Conservation (phyloP, 2,888 invertebrate genomes). For the Pediacus dermestoides region DNA sequence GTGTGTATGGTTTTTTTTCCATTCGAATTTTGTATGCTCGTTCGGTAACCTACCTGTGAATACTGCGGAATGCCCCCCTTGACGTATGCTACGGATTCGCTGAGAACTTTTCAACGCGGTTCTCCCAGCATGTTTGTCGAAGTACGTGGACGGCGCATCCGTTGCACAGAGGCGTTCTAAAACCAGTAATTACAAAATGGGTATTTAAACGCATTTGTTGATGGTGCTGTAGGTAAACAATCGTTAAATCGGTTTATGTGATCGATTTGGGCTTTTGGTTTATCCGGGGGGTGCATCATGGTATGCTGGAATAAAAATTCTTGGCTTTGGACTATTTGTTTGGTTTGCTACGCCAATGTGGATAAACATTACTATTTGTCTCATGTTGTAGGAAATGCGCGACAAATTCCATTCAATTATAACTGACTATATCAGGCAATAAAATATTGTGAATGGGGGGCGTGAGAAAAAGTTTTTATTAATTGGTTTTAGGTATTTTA, state of each 20-base stretch:
- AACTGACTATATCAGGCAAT: slow-evolving; percentile 22
- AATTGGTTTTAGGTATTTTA: slow-evolving; percentile 13
- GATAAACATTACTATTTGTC: slow-evolving; percentile 16
- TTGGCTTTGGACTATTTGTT: no score
- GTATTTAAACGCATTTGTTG: slow-evolving; percentile 1
- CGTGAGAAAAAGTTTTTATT: slow-evolving; percentile 21
- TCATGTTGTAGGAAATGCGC: slow-evolving; percentile 22
- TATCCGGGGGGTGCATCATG: no score
- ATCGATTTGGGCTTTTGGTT: no score
- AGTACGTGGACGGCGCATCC: slow-evolving; percentile 38
- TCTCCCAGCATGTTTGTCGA: slow-evolving; percentile 39
- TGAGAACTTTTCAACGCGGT: slow-evolving; percentile 35
- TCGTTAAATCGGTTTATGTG: no score
- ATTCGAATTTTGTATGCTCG: slow-evolving; percentile 32
- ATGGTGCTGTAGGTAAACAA: no score
- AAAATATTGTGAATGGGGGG: slow-evolving; percentile 15
- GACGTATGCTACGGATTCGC: slow-evolving; percentile 37
- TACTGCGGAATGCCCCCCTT: slow-evolving; percentile 34
- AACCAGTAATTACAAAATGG: no score
- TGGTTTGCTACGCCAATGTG: slow-evolving; percentile 16
- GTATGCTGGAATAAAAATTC: no score
- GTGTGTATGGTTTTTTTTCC: slow-evolving; percentile 24
- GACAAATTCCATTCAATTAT: slow-evolving; percentile 24
- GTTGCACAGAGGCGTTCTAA: slow-evolving; percentile 28
- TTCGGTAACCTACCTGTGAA: slow-evolving; percentile 33